Base-by-base conservation (phyloP, 2,888 invertebrate genomes). In the Drosophila pseudotakahashii region DNA sequence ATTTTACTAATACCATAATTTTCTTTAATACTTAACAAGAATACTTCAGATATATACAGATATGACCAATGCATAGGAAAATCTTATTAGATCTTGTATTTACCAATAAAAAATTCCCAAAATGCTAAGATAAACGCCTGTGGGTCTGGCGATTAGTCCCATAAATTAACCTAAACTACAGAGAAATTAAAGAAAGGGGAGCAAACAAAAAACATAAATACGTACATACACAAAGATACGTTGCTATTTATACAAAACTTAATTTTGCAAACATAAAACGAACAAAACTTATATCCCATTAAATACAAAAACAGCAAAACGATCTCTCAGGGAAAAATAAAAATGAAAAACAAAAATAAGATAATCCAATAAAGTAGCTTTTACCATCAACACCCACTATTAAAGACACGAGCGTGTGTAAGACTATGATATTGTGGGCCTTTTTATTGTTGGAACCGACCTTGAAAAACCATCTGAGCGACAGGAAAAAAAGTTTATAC, bases 251-350 rank as follows among this genome's bases (percentile, higher is more conserved):
- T 68, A 81, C 13, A 19, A 59, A 60, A 30, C 52, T 70, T 74
- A 55, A 67, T 59, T 68, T 67, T 47, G 59, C 59, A 53, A 48
- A 51, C 67, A 62, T 51, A 52, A 63, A 77, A 55, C 47, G 45
- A 63, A 47, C 37, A 36, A 64, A 79, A 82, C 77, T 79, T 86
- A 82, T 82, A 63, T 47, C 60, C 64, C 69, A 77, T 72, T 79
- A 69, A 47, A 45, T 16, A 54, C 69, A 41, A 34, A 45, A 71
- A 32, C 16, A 73, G 44, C 36, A 53, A 54, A 50, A 16, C 67
- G 11, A 73, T 55, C 34, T 54, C 45, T 44, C 23, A 32, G 39
- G 26, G 50, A 70, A 45, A 71, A 59, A 51, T 63, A 26, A 34
- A 34, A 39, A 55, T n/a, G 61, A 58, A 44, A 19, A 23, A 52